Percentiles rank a stretch among this genome's conserved stretches.
Conservation (phyloP, 2,888 invertebrate species). For the Eristalis tenax region DNA sequence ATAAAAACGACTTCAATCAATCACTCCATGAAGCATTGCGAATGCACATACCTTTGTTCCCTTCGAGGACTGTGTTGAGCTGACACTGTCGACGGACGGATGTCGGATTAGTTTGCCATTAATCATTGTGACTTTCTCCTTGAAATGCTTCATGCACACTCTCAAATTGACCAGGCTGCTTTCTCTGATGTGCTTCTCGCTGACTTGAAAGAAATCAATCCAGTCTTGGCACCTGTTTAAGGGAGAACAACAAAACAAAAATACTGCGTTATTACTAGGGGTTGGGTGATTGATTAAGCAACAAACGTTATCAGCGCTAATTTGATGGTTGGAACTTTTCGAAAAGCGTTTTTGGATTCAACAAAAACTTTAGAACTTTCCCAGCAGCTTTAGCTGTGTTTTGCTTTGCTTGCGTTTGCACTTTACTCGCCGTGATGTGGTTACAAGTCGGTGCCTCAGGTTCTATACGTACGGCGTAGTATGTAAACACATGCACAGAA, state of each 20-base stretch:
- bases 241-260: constrained; percentile 15
- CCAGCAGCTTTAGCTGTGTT: background rate
- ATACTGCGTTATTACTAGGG: background rate
- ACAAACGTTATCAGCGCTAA: background rate
- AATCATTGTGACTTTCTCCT: constrained; percentile 75
- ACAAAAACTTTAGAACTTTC: background rate
- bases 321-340: background rate
- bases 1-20: background rate
- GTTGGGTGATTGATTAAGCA: background rate
- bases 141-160: constrained; percentile 76
- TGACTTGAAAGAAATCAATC: constrained; percentile 76
- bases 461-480: too few relatives aligned
- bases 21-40: background rate
- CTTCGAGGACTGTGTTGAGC: constrained; percentile 55
- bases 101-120: constrained; percentile 59
- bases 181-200: constrained; percentile 72
- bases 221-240: constrained; percentile 76
- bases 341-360: background rate
- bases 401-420: background rate
- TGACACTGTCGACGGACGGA: constrained; percentile 47
- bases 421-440: background rate
- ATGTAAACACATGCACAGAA: background rate
- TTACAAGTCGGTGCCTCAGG: background rate
- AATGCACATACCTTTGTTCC: constrained; percentile 41
- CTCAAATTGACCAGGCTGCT: constrained; percentile 74